Evolutionary conservation across 2,888 invertebrate genomes (phyloP), one percentile per base, ranked within the genome.

Genomic region (Oxycera nigricornis): DNA sequence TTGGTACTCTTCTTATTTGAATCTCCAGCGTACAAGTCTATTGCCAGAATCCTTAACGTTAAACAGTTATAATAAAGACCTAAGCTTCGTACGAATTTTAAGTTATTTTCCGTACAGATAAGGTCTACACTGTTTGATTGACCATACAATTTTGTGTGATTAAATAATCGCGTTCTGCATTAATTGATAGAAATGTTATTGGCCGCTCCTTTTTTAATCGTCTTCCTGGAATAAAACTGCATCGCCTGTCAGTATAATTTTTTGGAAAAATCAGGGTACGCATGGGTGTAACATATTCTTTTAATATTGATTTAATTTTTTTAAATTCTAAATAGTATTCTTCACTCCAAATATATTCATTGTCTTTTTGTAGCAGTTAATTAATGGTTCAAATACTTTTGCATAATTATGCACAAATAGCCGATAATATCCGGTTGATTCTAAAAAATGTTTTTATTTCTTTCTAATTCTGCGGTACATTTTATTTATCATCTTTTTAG

Each of bases 21-120:
- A 74, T 52, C 79, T 50, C 81, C 80, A 81, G 24, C 80, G 62
- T 9, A 79, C 70, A 4, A 83, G 46, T 55, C 79, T 75, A 82
- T 17, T 14, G 17, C 50, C 50, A 50, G 50, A 17, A n/a, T 50
- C 17, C 17, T 1, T 50, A 17, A 50, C 50, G 17, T 50, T 50
- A 1, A 50, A 50, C 4, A 50, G 1, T 1, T 17, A 50, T n/a
- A 50, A 17, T 50, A 50, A n/a, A 50, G 50, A 17, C 17, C 17
- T 50, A 14, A n/a, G 50, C 11, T 50, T 17, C 0, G 50, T 1
- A n/a, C 50, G 50, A 14, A 50, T 50, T 9, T 11, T 50, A 17
- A 50, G 17, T 50, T 50, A 11, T 17, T 50, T 50, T 17, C 50
- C 50, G 17, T 50, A 50, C 4, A 39, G 39, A 39, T 1, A 39